phyloP scores from a whole-genome alignment of 2,113 vertebrate genomes.

The Regulus satrapa region DNA sequence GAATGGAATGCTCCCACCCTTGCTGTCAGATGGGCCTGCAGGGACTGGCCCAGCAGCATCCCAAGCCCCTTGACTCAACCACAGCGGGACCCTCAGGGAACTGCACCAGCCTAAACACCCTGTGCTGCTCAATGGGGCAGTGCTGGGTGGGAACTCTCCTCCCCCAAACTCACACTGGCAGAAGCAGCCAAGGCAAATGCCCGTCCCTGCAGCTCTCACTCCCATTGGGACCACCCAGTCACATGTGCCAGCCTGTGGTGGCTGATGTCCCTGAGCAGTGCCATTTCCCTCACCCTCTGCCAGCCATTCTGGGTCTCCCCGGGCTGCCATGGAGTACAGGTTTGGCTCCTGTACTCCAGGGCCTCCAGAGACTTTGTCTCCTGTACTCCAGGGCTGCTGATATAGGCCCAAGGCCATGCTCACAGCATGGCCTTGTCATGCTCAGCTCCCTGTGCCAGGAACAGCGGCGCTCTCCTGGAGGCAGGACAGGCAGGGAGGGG shows the following conservation, averaged over 20 bases:
- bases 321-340: neutral
- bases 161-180: neutral
- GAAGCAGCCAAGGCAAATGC: neutral
- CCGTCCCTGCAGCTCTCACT: neutral
- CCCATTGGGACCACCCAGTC: neutral
- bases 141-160: neutral
- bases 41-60: neutral
- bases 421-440: rapidly evolving
- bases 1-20: neutral
- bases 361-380: neutral
- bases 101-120: neutral
- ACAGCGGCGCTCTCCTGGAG: neutral
- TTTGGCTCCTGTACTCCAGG: neutral
- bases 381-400: neutral
- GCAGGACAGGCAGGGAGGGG: neutral
- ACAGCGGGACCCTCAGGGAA: neutral
- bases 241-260: neutral
- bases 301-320: neutral
- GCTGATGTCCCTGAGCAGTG: neutral
- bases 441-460: neutral
- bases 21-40: neutral
- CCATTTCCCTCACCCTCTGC: neutral
- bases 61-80: neutral
- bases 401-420: neutral
- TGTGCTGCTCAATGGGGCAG: rapidly evolving